These are phyloP conservation scores for Malurus alboscapulatus DNA, from an alignment of 2,113 vertebrate species.

Conservation along the genomic window DNA sequence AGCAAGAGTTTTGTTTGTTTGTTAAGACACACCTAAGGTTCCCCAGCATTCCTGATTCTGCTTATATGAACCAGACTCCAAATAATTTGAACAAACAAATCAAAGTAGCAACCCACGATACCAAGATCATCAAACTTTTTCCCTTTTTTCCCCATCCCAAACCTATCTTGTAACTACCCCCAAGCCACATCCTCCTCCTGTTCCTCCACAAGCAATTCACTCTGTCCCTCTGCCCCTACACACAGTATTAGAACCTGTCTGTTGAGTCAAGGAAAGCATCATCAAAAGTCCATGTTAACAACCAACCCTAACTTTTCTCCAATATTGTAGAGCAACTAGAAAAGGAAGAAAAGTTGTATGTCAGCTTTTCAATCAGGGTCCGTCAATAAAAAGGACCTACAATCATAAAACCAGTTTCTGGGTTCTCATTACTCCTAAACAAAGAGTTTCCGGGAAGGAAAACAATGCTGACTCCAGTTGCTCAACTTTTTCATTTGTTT, in stretches of 20 bases:
- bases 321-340: not conserved
- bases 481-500: not conserved
- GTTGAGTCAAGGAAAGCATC: not conserved
- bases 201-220: not conserved
- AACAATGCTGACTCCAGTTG: fast-evolving
- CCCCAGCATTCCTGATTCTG: not conserved
- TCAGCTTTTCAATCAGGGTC: not conserved
- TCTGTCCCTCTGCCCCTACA: not conserved
- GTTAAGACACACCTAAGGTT: not conserved
- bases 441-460: not conserved
- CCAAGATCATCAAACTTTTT: not conserved
- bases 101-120: not conserved
- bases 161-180: not conserved
- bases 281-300: not conserved
- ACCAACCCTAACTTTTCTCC: not conserved
- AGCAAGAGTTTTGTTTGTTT: not conserved
- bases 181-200: not conserved
- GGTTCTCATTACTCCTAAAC: not conserved
- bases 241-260: not conserved
- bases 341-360: not conserved
- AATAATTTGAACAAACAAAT: not conserved
- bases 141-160: not conserved
- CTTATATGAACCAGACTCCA: not conserved
- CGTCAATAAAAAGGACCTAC: not conserved
- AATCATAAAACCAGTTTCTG: not conserved